Base-by-base conservation (phyloP, 2,888 invertebrate genomes). In the Cheilosia variabilis region DNA sequence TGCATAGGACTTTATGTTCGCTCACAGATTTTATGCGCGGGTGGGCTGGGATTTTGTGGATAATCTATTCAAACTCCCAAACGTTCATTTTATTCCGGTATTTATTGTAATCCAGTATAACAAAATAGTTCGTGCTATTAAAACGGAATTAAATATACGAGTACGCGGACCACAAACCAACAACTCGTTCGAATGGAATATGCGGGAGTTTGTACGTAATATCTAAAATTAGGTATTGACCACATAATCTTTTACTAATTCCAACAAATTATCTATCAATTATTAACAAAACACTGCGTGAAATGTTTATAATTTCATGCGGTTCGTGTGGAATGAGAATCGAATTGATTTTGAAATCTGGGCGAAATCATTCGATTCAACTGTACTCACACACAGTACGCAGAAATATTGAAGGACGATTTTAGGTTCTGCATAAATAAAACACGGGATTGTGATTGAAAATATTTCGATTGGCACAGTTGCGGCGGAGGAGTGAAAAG, bases 201-300 rank as follows among this genome's bases (percentile, higher is more conserved):
- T 13, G 37, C 13, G 13, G 10, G 34, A 9, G 34, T 10, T 10
- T 4, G 15, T 34, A 22, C 34, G 60, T 77, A 62, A 55, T 77
- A 50, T 60, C 71, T 82, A 71, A 77, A 71, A 71, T 77, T 71
- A 82, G 47, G 27, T 52, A 53, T 58, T 57, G 71, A 65, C 65
- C 76, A 69, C 82, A 55, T 65, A 77, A 77, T 76, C 65, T 37
- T 34, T 37, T 6, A 53, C 41, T 66, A 34, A 65, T 57, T 37
- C 17, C 34, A 19, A 66, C 47, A 66, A 58, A 66, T 66, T 66
- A 76, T 66, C 66, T 27, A 58, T 58, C 37, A 31, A 27, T 58
- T 76, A 50, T 57, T 24, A 75, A 58, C 57, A 57, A 65, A 75
- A 50, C 37, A 63, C 37, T 22, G 65, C 13, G 57, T 27, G 65